Percentiles rank a stretch among this genome's conserved stretches.
These are phyloP conservation scores for Bugulina stolonifera DNA, from an alignment of 2,888 invertebrate genomes.

Conservation along the genomic window DNA sequence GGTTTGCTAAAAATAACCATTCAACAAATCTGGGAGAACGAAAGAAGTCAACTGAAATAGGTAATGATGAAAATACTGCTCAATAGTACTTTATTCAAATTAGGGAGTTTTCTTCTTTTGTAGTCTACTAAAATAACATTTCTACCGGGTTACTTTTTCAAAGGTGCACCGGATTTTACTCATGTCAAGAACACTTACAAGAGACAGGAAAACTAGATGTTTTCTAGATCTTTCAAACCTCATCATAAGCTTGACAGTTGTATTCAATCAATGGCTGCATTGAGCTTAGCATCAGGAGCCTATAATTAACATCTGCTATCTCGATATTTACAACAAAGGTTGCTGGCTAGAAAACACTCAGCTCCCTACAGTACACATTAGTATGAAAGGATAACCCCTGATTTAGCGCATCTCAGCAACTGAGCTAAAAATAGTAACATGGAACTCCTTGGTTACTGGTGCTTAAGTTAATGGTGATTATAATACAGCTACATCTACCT, in stretches of 20 bases:
- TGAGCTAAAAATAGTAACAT: not conserved
- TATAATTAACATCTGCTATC: not conserved
- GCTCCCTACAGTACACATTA: not conserved
- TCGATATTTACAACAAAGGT: not conserved
- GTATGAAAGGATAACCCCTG: not conserved
- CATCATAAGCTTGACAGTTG: not conserved
- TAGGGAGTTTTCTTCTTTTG: too few relatives aligned
- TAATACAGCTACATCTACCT: too few relatives aligned
- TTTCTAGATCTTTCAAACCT: not conserved
- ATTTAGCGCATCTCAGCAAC: constrained; percentile 18
- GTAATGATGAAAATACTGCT: too few relatives aligned
- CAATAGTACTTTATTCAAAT: too few relatives aligned
- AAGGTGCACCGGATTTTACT: too few relatives aligned
- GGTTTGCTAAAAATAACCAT: too few relatives aligned
- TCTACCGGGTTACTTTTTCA: too few relatives aligned
- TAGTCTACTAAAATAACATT: too few relatives aligned
- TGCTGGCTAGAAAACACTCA: not conserved
- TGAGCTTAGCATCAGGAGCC: not conserved
- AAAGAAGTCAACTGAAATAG: too few relatives aligned
- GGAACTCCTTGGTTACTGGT: constrained; percentile 18
- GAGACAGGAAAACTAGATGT: not conserved
- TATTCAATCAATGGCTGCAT: not conserved
- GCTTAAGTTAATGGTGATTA: not conserved
- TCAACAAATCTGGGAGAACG: too few relatives aligned
- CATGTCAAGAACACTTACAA: too few relatives aligned